Evolutionary conservation across 2,797 vertebrate genomes (phyloP).

Genomic region (Sebastes glaucus): DNA sequence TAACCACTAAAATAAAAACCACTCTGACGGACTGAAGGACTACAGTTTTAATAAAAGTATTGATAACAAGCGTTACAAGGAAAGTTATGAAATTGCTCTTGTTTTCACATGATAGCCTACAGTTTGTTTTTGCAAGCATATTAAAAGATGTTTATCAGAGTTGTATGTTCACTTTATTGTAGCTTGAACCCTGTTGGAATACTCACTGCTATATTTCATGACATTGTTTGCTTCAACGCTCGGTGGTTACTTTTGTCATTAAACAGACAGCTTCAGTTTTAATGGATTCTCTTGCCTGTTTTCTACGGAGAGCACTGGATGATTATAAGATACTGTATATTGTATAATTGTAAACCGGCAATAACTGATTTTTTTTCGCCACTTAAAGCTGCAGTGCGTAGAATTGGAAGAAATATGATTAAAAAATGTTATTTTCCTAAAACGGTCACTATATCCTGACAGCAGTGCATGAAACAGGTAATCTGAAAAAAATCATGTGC

Average conservation of each 20-base stretch:
- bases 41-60: not conserved
- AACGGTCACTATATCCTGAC: no score
- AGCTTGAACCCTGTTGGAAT: not conserved
- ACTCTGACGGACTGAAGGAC: not conserved
- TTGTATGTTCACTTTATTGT: not conserved
- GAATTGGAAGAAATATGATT: no score
- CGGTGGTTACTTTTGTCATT: not conserved
- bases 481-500: no score
- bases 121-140: not conserved
- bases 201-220: not conserved
- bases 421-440: no score
- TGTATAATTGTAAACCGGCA: not conserved
- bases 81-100: not conserved
- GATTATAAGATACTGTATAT: not conserved
- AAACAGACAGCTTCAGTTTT: not conserved
- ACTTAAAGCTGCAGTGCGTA: not conserved
- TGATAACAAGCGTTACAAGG: not conserved
- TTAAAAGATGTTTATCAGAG: not conserved
- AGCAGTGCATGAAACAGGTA: no score
- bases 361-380: not conserved
- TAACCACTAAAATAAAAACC: slow-evolving; percentile 18
- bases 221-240: not conserved
- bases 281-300: not conserved
- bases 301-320: not conserved
- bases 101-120: not conserved